Base-by-base conservation (phyloP, 2,797 vertebrate species). In the Mycteria americana region DNA sequence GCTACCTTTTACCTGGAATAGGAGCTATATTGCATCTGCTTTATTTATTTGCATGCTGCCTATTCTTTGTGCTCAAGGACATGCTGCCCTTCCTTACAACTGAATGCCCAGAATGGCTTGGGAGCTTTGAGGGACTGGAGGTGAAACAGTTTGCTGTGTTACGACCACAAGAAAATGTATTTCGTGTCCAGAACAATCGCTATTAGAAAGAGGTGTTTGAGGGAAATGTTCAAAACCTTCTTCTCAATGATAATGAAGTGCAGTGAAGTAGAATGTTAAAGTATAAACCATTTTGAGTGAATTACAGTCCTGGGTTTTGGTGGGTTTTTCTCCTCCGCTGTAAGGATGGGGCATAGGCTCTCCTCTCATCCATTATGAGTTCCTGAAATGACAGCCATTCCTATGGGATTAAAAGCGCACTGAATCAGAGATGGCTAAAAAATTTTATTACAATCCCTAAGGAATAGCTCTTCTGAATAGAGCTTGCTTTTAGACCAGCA, bases 401-500 rank as follows among this genome's bases (percentile, higher is more conserved):
- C 78, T 73, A 3, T 59, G 75, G 84, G 88, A 91, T 80, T 91
- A 80, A 91, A 85, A 87, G 35, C 1, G 8, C 30, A 25, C 39
- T 87, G 89, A 85, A 85, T 75, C 50, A 48, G 70, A 91, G 60
- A 68, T 23, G 25, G 39, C 39, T 45, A 73, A 69, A 79, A 80
- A 17, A 6, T 23, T 86, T 80, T 89, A 88, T 86, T 88, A 50
- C 48, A 60, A 19, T 75, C 82, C 54, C 73, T 17, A 50, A 81
- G 76, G 89, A 91, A 85, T 60, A 93, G 37, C 21, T 95, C 25
- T 31, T 84, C 28, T 41, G 39, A 91, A 85, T 6, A 73, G 67
- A 87, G 48, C 43, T 79, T 93, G 83, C 80, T 94, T 95, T 89
- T 82, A 79, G 59, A 65, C 77, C 63, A 85, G 63, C 23, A 73